phyloP scores from a whole-genome alignment of 2,113 vertebrate species.

The Trogon surrucura region DNA sequence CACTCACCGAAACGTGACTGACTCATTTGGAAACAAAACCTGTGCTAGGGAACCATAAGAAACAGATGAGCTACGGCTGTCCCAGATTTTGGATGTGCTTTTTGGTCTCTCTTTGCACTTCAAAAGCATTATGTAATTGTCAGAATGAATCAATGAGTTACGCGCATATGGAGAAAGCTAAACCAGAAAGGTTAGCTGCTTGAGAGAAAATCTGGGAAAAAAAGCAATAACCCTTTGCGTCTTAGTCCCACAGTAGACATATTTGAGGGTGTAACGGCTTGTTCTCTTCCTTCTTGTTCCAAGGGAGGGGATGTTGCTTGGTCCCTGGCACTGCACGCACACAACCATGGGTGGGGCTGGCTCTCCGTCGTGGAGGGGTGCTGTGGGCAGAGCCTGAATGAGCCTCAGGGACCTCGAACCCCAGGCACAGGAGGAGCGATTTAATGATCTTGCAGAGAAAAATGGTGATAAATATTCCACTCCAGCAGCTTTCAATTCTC shows the following conservation, averaged over 20 bases:
- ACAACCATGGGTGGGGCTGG: not conserved
- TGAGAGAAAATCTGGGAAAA: not conserved
- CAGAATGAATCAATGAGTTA: slow-evolving; percentile 57
- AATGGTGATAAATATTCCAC: not conserved
- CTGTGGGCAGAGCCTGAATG: not conserved
- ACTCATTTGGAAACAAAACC: slow-evolving; percentile 27
- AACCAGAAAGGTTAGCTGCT: slow-evolving; percentile 30
- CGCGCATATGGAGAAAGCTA: not conserved
- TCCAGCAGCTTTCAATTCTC: not conserved
- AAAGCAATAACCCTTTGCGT: not conserved
- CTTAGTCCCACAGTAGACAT: not conserved
- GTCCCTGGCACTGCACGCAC: fast-evolving
- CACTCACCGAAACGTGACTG: not conserved
- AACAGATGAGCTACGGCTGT: slow-evolving; percentile 1
- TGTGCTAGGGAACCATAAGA: not conserved
- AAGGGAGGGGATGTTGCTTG: not conserved
- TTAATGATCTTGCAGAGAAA: not conserved
- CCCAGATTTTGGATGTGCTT: slow-evolving; percentile 27
- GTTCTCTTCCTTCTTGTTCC: not conserved
- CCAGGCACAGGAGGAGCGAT: not conserved
- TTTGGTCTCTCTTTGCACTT: slow-evolving; percentile 41
- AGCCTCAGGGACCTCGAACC: not conserved
- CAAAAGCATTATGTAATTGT: slow-evolving; percentile 49
- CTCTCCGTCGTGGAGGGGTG: not conserved
- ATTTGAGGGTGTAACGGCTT: not conserved